Evolutionary conservation across 2,888 invertebrate species (phyloP), one percentile per base, ranked within the genome.

Genomic region (Diarsia brunnea): DNA sequence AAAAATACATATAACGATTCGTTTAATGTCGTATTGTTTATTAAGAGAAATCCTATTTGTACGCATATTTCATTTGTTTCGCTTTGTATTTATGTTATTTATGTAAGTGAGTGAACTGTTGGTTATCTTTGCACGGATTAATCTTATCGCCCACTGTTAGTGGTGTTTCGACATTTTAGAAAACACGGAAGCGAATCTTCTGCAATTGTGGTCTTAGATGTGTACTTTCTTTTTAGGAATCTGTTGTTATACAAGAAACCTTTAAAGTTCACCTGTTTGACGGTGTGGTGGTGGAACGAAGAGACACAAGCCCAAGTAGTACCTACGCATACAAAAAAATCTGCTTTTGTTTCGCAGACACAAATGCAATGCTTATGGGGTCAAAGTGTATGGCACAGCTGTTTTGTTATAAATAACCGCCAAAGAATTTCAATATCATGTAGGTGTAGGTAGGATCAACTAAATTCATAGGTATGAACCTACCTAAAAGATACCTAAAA

Each of bases 21-120:
- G 24, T 78, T 83, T 85, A 83, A 84, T 84, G 79, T 75, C 63
- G 63, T 84, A 84, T 84, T 88, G 84, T 88, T 78, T 77, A 71
- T 64, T 70, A 55, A 64, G 75, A 82, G 83, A 88, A 84, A 80
- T 71, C 64, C n/a, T 60, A 69, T 85, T 83, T 78, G 73, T 80
- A 76, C 74, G 70, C 76, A 75, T 76, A 73, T 71, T 79, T 77
- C 58, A 73, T 80, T 87, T 21, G 68, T 38, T 67, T 55, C 81
- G 84, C 87, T n/a, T n/a, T n/a, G n/a, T n/a, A n/a, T n/a, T n/a
- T n/a, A n/a, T n/a, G n/a, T n/a, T n/a, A n/a, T n/a, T n/a, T n/a
- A n/a, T 78, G 2, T 51, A 63, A 78, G 14, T 66, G 31, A 76
- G 11, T 70, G 38, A 43, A 43, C 12, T 69, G 53, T 73, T 72